Base-by-base conservation (phyloP, 2,888 invertebrate genomes). In the Tuta absoluta region DNA sequence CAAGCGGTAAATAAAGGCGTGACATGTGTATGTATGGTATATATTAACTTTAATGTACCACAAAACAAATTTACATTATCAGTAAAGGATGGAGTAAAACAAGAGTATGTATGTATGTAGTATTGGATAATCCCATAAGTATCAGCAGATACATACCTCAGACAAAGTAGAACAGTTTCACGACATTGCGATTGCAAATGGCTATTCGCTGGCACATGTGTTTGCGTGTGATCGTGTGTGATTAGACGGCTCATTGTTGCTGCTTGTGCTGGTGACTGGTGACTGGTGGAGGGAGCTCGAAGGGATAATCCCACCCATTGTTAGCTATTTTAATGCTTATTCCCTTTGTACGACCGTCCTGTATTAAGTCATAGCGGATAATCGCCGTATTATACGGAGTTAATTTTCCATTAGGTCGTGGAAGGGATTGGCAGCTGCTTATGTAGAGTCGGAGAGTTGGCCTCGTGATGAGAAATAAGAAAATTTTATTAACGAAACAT, bases 341-440 rank as follows among this genome's bases (percentile, higher is more conserved):
- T 78, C 80, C 84, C 81, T 84, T 91, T 91, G 89, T 91, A 80
- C 73, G 81, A 80, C 79, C 79, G 84, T 75, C 82, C 82, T 86
- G 87, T 89, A 91, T 91, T 89, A 89, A 91, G 83, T 89, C 86
- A 86, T 91, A 90, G 86, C 88, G 87, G 89, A 89, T 91, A 91
- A 91, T 91, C 91, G 87, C 78, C 74, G 87, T 81, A 88, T 91
- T 91, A 91, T 91, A 77, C 80, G 72, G 86, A 87, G 87, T 89
- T 91, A 89, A 90, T 90, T 91, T 91, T 87, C 86, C 87, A 85
- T 87, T 85, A 77, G 82, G 77, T 74, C 73, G 78, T 78, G 76
- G 75, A 75, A 77, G 79, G 78, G 80, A 81, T 81, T 80, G 78
- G 83, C 90, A 90, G 89, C 89, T 88, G 90, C 85, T 84, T 82